phyloP scores from a whole-genome alignment of 2,797 vertebrate genomes.

The Pipistrellus nathusii region DNA sequence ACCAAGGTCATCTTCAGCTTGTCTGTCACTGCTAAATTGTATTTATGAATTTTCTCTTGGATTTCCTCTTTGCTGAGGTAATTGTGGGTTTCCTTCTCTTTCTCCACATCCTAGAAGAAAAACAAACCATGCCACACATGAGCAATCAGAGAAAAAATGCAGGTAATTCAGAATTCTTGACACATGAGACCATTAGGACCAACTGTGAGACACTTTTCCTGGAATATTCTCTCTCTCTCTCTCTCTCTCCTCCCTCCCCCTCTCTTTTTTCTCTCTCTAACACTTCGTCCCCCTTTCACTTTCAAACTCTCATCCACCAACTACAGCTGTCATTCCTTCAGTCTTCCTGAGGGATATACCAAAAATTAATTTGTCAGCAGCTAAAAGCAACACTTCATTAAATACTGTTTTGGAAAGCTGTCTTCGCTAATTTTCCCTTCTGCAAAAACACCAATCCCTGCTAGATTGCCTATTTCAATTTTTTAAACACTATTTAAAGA shows the following conservation, averaged over 20 bases:
- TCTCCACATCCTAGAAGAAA: slow-evolving; percentile 94
- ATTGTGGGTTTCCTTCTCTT: slow-evolving; percentile 92
- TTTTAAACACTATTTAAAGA: background rate
- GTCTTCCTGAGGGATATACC: background rate
- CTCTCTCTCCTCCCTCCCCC: background rate
- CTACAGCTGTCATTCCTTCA: background rate
- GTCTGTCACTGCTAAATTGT: slow-evolving; percentile 95
- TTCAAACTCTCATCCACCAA: background rate
- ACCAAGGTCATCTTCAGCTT: slow-evolving; percentile 97
- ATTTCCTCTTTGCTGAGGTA: slow-evolving; percentile 96
- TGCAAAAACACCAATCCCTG: background rate
- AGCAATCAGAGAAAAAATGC: slow-evolving; percentile 27
- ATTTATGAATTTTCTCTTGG: slow-evolving; percentile 93
- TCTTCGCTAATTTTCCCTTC: slow-evolving; percentile 22
- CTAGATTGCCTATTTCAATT: background rate
- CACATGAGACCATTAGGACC: background rate
- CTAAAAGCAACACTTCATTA: background rate
- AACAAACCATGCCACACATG: slow-evolving; percentile 60
- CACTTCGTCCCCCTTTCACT: no score
- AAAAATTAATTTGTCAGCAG: background rate
- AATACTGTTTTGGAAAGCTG: slow-evolving; percentile 7
- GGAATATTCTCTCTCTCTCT: no score
- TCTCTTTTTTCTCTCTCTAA: no score
- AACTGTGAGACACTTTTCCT: background rate
- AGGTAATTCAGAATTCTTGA: slow-evolving; percentile 30